phyloP scores from a whole-genome alignment of 2,888 invertebrate genomes.

The Bruchidius siliquastri region DNA sequence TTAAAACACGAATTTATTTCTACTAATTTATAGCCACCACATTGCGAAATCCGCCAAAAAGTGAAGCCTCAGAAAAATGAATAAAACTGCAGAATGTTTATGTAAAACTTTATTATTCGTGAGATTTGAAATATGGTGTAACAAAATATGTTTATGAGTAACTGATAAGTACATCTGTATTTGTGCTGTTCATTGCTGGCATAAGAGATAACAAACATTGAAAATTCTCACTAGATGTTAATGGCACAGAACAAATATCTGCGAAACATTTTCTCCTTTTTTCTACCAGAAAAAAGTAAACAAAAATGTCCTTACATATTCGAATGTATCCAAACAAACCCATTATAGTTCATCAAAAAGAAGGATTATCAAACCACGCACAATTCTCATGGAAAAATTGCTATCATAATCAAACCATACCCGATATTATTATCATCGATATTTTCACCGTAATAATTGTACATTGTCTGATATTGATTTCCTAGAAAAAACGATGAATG shows the following conservation, averaged over 20 bases:
- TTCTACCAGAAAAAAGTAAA: background rate
- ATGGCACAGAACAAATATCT: constrained; percentile 16
- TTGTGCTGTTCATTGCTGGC: constrained; percentile 26
- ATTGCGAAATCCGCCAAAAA: too few species aligned
- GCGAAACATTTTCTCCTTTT: background rate
- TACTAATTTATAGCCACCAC: too few species aligned
- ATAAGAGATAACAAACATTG: constrained; percentile 18
- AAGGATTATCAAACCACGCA: background rate
- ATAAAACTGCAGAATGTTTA: constrained; percentile 8
- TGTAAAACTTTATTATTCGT: constrained; percentile 6
- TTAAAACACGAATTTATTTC: too few species aligned
- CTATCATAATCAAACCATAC: background rate
- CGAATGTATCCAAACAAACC: background rate
- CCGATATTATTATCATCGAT: too few species aligned
- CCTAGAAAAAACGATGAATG: too few species aligned
- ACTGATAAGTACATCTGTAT: constrained; percentile 27
- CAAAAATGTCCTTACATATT: background rate
- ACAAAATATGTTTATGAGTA: constrained; percentile 7
- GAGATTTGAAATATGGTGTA: background rate
- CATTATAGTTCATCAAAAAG: background rate
- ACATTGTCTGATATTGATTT: too few species aligned
- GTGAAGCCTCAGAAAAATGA: too few species aligned
- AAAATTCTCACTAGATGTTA: constrained; percentile 7
- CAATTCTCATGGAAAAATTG: background rate
- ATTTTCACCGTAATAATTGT: too few species aligned